A percentile compares a stretch with the other conserved stretches of the same genome.
Conservation (phyloP, 2,888 invertebrate species). For the Ptilodon capucinus region DNA sequence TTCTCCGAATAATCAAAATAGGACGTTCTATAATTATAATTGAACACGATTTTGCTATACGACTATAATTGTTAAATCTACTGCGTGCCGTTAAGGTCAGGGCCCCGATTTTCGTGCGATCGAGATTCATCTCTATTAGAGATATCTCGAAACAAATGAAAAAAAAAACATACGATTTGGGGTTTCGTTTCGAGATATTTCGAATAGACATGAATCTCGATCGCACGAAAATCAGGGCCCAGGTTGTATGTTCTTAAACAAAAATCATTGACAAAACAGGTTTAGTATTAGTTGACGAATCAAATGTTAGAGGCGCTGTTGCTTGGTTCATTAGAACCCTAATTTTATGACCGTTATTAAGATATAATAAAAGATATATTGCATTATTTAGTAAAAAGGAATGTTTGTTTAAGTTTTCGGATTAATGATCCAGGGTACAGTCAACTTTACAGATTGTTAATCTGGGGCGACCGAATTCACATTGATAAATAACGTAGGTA, state of each 20-base stretch:
- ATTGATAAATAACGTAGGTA: too few relatives aligned
- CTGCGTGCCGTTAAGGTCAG: conserved; percentile 50
- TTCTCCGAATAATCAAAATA: conserved; percentile 30
- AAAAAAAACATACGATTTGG: too few relatives aligned
- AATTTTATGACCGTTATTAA: conserved; percentile 4
- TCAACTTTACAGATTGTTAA: too few relatives aligned
- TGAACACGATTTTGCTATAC: conserved; percentile 55
- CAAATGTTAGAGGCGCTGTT: neutral
- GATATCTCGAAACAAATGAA: too few relatives aligned
- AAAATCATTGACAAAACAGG: neutral
- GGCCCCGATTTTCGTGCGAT: too few relatives aligned
- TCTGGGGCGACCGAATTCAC: too few relatives aligned
- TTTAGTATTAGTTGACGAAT: neutral
- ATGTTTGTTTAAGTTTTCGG: conserved; percentile 6
- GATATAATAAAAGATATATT: neutral
- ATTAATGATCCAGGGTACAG: conserved; percentile 1
- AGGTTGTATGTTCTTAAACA: conserved; percentile 30
- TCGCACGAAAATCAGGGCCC: too few relatives aligned
- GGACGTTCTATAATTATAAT: conserved; percentile 34
- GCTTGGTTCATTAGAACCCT: neutral
- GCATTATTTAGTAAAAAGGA: neutral
- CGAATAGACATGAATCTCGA: too few relatives aligned
- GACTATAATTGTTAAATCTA: conserved; percentile 52
- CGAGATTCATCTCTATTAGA: too few relatives aligned
- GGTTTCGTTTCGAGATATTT: too few relatives aligned